These are phyloP conservation scores for Villa cingulata DNA, from an alignment of 2,888 invertebrate genomes.

Conservation along the genomic window DNA sequence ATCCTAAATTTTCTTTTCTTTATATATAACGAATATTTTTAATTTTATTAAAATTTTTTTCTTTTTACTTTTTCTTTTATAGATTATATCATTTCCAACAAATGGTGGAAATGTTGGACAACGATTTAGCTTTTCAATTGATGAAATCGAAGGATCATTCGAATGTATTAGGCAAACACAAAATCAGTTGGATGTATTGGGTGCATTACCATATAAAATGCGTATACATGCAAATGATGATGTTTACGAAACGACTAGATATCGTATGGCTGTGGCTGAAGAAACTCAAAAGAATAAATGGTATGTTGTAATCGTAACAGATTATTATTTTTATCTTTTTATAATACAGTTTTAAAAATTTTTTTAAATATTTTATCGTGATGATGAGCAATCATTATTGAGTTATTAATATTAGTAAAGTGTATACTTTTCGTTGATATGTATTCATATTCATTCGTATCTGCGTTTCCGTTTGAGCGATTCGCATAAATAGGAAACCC, in stretches of 20 bases:
- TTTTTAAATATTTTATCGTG: too few species aligned
- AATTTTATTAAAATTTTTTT: background rate
- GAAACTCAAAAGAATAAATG: slow-evolving; percentile 89
- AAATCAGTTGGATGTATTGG: slow-evolving; percentile 64
- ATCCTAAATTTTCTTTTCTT: too few species aligned
- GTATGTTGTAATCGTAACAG: slow-evolving; percentile 36
- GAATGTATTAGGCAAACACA: slow-evolving; percentile 72
- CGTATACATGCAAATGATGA: slow-evolving; percentile 91
- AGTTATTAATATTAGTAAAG: too few species aligned
- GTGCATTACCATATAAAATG: slow-evolving; percentile 75
- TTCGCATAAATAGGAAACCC: too few species aligned
- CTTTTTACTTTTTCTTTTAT: slow-evolving; percentile 26
- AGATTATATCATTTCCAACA: slow-evolving; percentile 66
- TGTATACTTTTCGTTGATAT: too few species aligned
- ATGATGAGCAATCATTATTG: too few species aligned
- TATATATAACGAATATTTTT: background rate
- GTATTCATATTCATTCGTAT: too few species aligned
- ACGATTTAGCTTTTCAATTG: slow-evolving; percentile 38
- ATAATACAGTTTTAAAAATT: too few species aligned
- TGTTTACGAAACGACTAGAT: slow-evolving; percentile 83
- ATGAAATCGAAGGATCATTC: slow-evolving; percentile 76
- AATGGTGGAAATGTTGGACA: slow-evolving; percentile 29
- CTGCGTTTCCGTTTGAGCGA: too few species aligned
- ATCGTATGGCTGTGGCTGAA: slow-evolving; percentile 82
- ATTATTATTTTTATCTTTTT: too few species aligned